These are phyloP conservation scores for Amphiprion clarkii DNA, from an alignment of 2,797 vertebrate genomes.

Conservation along the genomic window DNA sequence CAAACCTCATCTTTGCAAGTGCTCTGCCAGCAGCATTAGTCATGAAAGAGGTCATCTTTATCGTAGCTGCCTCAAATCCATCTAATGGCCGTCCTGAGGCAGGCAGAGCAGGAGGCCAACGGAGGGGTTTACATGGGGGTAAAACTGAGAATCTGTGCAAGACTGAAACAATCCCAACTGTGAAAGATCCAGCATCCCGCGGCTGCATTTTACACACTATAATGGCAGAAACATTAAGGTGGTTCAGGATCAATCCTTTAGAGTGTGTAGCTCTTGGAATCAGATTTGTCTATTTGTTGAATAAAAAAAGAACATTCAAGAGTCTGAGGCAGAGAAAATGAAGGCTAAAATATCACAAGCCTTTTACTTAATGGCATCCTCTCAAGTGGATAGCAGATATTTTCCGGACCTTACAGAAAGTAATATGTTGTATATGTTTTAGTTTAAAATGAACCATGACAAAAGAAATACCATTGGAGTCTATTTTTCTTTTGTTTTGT, in stretches of 20 bases:
- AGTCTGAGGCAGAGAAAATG: not conserved
- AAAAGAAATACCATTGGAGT: not conserved
- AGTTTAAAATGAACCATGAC: not conserved
- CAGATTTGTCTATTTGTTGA: not conserved
- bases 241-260: not conserved
- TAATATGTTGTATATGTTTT: not conserved
- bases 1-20: slow-evolving; percentile 22
- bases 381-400: not conserved
- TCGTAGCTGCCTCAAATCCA: slow-evolving; percentile 22
- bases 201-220: not conserved
- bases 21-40: slow-evolving; percentile 4
- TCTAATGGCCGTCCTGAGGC: slow-evolving; percentile 23
- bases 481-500: not conserved
- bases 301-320: not conserved
- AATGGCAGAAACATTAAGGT: not conserved
- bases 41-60: slow-evolving; percentile 23
- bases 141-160: slow-evolving; percentile 8
- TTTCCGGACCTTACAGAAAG: not conserved
- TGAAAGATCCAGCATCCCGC: not conserved
- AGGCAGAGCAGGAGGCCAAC: slow-evolving; percentile 4
- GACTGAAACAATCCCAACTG: slow-evolving; percentile 3
- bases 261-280: not conserved
- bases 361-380: not conserved
- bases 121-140: not conserved
- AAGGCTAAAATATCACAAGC: not conserved